A percentile compares a stretch with the other conserved stretches of the same genome.
Conservation (phyloP, 2,888 invertebrate species). For the Oxyscelio sp. region DNA sequence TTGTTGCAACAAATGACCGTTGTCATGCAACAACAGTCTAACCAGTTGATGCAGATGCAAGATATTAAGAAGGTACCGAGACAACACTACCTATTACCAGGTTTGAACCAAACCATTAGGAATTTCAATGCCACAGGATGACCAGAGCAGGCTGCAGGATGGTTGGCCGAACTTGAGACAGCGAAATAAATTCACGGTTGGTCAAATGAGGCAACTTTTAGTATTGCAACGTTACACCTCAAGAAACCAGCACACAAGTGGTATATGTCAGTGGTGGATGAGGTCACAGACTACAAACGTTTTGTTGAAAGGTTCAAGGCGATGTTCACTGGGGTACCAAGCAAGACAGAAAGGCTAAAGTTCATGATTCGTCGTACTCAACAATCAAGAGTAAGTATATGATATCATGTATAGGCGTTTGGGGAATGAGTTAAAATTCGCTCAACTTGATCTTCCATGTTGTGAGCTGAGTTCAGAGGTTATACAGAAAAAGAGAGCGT, state of each 20-base stretch:
- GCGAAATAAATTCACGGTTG: constrained; percentile 6
- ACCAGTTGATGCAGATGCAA: too few relatives aligned
- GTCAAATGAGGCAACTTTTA: neutral
- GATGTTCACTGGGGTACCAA: neutral
- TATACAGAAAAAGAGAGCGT: too few relatives aligned
- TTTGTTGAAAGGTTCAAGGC: neutral
- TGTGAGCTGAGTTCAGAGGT: too few relatives aligned
- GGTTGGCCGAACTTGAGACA: neutral
- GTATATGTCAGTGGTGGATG: neutral
- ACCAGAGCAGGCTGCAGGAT: constrained; percentile 10
- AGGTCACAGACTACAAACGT: neutral
- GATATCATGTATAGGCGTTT: too few relatives aligned
- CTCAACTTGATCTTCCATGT: too few relatives aligned
- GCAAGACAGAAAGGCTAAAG: neutral
- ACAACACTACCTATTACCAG: too few relatives aligned
- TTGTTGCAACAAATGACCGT: too few relatives aligned
- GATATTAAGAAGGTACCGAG: too few relatives aligned
- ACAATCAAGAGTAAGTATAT: neutral
- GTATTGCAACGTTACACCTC: neutral
- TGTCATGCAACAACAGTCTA: too few relatives aligned
- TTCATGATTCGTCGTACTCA: neutral
- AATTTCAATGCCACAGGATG: constrained; percentile 2
- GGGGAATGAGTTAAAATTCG: too few relatives aligned
- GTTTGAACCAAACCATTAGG: neutral
- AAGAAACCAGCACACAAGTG: constrained; percentile 9